Conservation (phyloP, 2,888 invertebrate species). For the Trachelus iudaicus region DNA sequence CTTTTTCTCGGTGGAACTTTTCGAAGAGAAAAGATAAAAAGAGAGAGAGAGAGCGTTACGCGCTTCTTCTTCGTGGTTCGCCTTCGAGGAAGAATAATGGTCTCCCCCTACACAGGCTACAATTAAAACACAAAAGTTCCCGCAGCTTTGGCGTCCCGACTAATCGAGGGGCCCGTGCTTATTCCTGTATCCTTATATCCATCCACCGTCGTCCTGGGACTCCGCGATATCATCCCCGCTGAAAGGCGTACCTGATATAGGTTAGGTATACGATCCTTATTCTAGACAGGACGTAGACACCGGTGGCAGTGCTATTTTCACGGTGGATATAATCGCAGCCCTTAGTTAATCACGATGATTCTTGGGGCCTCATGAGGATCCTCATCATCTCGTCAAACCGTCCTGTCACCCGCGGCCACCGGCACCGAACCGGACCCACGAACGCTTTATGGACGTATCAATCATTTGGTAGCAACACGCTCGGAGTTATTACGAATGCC, state of each 20-base stretch:
- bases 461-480: constrained; percentile 60
- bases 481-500: constrained; percentile 42
- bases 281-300: background rate
- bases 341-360: constrained; percentile 63
- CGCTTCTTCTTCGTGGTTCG: constrained; percentile 24
- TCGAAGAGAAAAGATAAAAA: constrained; percentile 29
- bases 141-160: constrained; percentile 31
- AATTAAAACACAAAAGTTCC: constrained; percentile 37
- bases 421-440: constrained; percentile 38
- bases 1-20: constrained; percentile 39
- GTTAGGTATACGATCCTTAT: background rate
- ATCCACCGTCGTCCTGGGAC: background rate
- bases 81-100: constrained; percentile 61
- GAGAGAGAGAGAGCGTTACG: constrained; percentile 27
- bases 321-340: background rate
- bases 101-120: constrained; percentile 49
- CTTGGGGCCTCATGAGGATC: constrained; percentile 44
- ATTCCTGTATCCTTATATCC: background rate
- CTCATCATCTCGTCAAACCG: constrained; percentile 64
- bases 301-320: constrained; percentile 54
- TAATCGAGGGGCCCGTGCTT: constrained; percentile 31
- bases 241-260: background rate
- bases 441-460: constrained; percentile 65
- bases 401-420: constrained; percentile 60
- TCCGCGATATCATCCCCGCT: background rate